Evolutionary conservation across 1,140 invertebrate genomes (phyloP), one percentile per base, ranked within the genome.

Genomic region (Apis florea): DNA sequence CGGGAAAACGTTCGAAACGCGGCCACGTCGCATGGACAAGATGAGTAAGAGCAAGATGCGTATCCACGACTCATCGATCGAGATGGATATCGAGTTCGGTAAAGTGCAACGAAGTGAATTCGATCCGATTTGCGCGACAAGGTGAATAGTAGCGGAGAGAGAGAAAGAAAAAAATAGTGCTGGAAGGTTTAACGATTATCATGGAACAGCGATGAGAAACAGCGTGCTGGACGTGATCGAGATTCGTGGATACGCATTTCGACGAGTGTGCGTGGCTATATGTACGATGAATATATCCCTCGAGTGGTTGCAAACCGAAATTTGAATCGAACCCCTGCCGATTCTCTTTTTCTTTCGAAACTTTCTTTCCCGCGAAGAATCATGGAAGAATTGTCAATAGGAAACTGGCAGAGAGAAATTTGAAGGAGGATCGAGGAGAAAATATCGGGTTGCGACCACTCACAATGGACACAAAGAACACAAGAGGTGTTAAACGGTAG

Each of bases 11-110:
- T 21, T 87, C 86, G 87, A 88, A 88, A 88, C 85, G 88, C 88
- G 72, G 82, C 69, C 78, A 89, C 88, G 73, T 88, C 82, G 78
- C 76, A 90, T 90, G 89, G 86, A 90, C 89, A 90, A 90, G 89
- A 89, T 80, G 75, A 67, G 71, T 54, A 68, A 70, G 73, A 78
- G 63, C 51, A 58, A 40, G 31, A 87, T 85, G 85, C 83, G 87
- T 89, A 89, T 83, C 79, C 83, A 78, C 78, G 83, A 85, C 61
- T 58, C 56, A 59, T 49, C 21, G 15, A 31, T 61, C 5, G 79
- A 40, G 21, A 61, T 8, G 66, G 49, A 13, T 19, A 24, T 15
- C 15, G 21, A 40, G 17, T 17, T 13, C n/a, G 51, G 4, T 56
- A 2, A 24, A 51, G 63, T 74, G 49, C 31, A 47, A 58, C 53